Conservation (phyloP, 2,888 invertebrate species). For the Eudasyphora cyanicolor region DNA sequence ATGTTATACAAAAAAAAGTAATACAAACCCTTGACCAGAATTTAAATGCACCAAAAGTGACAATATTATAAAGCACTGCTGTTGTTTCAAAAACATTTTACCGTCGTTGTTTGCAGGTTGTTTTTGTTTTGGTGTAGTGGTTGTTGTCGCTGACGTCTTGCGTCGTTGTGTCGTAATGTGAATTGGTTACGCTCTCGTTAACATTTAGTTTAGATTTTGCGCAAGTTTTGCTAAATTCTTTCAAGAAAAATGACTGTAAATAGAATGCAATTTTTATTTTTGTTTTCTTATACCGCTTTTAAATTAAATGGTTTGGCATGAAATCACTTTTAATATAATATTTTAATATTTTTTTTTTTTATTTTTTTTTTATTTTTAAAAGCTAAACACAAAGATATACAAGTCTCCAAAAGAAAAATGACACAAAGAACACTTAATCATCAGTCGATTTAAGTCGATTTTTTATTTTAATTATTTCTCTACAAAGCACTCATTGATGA, state of each 20-base stretch:
- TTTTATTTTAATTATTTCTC: neutral
- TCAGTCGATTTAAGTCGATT: conserved; percentile 2
- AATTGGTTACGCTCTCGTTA: conserved; percentile 58
- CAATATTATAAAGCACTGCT: conserved; percentile 59
- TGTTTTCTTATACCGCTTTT: neutral
- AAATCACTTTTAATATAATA: conserved; percentile 38
- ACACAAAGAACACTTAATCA: conserved; percentile 31
- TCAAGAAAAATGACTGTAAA: neutral
- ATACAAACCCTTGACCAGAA: conserved; percentile 68
- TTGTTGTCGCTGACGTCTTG: conserved; percentile 24
- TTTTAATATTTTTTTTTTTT: neutral
- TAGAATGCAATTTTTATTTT: neutral
- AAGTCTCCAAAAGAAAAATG: too few relatives aligned
- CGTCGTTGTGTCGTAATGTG: conserved; percentile 6
- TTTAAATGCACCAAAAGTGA: conserved; percentile 63
- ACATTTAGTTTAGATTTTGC: conserved; percentile 51
- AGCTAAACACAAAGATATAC: neutral
- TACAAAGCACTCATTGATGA: neutral
- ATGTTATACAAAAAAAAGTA: conserved; percentile 18
- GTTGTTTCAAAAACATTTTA: conserved; percentile 50
- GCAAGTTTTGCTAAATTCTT: conserved; percentile 29
- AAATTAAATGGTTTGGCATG: neutral
- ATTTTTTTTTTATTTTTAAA: neutral
- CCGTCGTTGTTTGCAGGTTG: conserved; percentile 38
- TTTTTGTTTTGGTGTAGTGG: conserved; percentile 44